A percentile compares a stretch with the other conserved stretches of the same genome.
Evolutionary conservation across 2,888 invertebrate species (phyloP).

Genomic region (Galeopsomyia nigrocyanea): DNA sequence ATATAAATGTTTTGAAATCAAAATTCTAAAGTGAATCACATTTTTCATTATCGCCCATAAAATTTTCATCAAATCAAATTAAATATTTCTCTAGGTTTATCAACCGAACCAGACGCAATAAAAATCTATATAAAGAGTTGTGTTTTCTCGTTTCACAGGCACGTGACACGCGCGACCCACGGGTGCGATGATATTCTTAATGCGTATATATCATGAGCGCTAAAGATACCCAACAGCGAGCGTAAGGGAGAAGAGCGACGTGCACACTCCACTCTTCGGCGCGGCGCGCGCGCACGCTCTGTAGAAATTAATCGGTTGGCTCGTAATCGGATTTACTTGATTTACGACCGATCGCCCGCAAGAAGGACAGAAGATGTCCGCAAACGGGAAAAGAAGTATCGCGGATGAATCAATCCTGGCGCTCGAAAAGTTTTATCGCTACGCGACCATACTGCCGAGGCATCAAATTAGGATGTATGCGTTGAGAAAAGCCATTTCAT

Average conservation of each 20-base stretch:
- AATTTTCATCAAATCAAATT: no score
- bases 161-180: background rate
- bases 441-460: conserved; percentile 53
- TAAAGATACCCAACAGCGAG: background rate
- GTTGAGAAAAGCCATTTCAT: background rate
- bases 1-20: no score
- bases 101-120: no score
- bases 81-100: no score
- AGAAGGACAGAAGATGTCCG: conserved; percentile 54
- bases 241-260: background rate
- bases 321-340: conserved; percentile 66
- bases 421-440: conserved; percentile 52
- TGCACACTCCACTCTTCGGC: background rate
- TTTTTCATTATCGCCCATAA: no score
- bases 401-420: conserved; percentile 36
- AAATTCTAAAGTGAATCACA: no score
- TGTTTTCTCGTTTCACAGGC: background rate
- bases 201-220: conserved; percentile 10
- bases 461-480: conserved; percentile 42
- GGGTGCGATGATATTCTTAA: conserved; percentile 34
- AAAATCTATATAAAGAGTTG: conserved; percentile 22
- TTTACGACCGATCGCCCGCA: conserved; percentile 56
- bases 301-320: conserved; percentile 65
- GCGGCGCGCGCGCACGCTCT: no score
- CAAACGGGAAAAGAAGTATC: conserved; percentile 50